Evolutionary conservation across 2,797 vertebrate species (phyloP).

Genomic region (Clarias laeviceps): DNA sequence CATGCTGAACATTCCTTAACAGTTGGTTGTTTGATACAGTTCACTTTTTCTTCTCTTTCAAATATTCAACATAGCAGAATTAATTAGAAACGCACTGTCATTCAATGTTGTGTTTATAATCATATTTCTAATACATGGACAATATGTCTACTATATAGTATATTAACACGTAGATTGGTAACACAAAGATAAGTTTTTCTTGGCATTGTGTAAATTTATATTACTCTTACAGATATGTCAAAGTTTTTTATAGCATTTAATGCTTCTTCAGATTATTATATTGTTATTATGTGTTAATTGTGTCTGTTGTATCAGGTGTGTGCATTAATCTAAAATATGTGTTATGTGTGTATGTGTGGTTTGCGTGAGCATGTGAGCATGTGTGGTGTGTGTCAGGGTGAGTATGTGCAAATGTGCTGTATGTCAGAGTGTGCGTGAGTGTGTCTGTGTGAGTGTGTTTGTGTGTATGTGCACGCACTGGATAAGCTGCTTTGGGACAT

Average conservation of each 20-base stretch:
- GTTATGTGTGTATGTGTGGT: background rate
- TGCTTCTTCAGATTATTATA: background rate
- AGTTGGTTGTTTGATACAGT: background rate
- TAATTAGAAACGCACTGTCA: background rate
- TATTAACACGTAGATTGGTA: background rate
- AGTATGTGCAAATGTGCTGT: too few relatives aligned
- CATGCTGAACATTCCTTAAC: background rate
- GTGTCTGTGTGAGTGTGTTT: background rate
- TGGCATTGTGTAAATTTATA: too few relatives aligned
- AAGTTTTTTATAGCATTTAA: background rate
- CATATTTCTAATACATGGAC: background rate
- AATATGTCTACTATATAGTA: background rate
- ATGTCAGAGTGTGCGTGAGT: background rate
- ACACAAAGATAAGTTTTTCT: background rate
- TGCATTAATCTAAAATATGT: background rate
- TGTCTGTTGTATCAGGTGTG: background rate
- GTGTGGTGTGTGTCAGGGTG: too few relatives aligned
- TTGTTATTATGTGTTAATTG: background rate
- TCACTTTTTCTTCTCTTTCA: background rate
- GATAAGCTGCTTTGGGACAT: constrained; percentile 9
- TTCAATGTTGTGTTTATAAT: background rate
- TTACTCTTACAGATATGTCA: background rate
- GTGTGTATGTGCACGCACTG: background rate
- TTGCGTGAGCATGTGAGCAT: background rate
- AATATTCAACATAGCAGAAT: background rate